phyloP scores from a whole-genome alignment of 30 jellyfish, hydroid and myxozoan species.

The Hydractinia echinata region DNA sequence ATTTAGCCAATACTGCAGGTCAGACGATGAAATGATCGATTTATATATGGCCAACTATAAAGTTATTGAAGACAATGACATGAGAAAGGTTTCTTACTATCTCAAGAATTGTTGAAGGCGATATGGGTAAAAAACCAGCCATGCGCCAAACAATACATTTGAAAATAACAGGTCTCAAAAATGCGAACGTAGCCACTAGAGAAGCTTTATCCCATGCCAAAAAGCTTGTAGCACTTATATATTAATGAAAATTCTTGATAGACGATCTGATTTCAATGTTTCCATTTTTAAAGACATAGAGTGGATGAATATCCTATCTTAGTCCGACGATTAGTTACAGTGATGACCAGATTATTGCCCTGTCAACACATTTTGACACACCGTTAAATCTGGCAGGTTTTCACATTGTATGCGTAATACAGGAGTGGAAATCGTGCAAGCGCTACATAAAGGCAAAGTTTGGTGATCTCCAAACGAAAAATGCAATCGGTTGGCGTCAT shows the following conservation, averaged over 20 bases:
- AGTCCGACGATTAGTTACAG: background rate
- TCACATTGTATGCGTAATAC: background rate
- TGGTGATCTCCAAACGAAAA: background rate
- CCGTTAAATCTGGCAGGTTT: background rate
- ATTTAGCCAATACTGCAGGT: too few species aligned
- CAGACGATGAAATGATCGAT: too few species aligned
- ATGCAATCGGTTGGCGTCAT: background rate
- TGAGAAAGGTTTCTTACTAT: background rate
- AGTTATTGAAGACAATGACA: too few species aligned
- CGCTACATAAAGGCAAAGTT: background rate
- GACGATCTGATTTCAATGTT: too few species aligned
- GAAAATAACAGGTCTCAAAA: background rate
- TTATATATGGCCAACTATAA: too few species aligned
- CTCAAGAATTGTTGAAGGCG: background rate
- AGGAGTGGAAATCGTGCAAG: background rate
- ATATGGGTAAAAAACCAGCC: background rate
- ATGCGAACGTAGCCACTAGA: background rate
- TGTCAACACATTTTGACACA: conserved; percentile 1
- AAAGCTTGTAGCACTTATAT: background rate
- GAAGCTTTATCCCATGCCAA: background rate
- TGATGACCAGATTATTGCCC: background rate
- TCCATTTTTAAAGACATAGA: background rate
- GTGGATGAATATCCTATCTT: conserved; percentile 1
- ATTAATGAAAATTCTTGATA: background rate
- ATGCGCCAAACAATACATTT: background rate